A percentile compares a stretch with the other conserved stretches of the same genome.
phyloP scores from a whole-genome alignment of 2,113 vertebrate species.

The Cyphomyrus discorhynchus region DNA sequence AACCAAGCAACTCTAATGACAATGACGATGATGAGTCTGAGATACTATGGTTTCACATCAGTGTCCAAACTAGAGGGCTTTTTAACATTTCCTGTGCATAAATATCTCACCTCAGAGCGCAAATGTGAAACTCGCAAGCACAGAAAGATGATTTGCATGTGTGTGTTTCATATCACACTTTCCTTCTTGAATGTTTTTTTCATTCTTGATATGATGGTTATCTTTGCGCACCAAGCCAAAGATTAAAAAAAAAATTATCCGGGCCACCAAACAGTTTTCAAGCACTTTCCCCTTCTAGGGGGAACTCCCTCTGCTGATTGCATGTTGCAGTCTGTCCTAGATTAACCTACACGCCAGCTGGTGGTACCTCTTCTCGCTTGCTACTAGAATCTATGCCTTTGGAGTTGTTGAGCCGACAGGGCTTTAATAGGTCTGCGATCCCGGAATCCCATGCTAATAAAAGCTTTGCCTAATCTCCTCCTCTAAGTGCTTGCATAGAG shows the following conservation, averaged over 20 bases:
- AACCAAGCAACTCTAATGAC: neutral
- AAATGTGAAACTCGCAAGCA: neutral
- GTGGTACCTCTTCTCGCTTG: neutral
- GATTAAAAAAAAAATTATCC: neutral
- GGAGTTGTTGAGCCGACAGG: conserved; percentile 27
- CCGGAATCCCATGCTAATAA: conserved; percentile 63
- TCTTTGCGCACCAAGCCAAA: neutral
- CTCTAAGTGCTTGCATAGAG: conserved; percentile 58
- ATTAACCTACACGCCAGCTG: neutral
- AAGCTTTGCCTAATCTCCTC: conserved; percentile 66
- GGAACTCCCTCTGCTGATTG: neutral
- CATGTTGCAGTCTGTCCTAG: neutral
- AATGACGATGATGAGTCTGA: neutral
- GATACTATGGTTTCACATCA: neutral
- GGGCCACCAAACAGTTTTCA: neutral
- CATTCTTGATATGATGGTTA: neutral
- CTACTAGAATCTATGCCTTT: neutral
- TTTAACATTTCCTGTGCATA: neutral
- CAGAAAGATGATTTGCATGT: neutral
- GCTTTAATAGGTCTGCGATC: conserved; percentile 56
- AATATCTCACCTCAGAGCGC: neutral
- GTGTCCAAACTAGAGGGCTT: neutral
- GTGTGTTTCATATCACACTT: neutral
- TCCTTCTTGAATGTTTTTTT: neutral
- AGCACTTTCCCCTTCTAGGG: neutral